phyloP scores from a whole-genome alignment of 2,113 vertebrate species.

The Raja brachyura region DNA sequence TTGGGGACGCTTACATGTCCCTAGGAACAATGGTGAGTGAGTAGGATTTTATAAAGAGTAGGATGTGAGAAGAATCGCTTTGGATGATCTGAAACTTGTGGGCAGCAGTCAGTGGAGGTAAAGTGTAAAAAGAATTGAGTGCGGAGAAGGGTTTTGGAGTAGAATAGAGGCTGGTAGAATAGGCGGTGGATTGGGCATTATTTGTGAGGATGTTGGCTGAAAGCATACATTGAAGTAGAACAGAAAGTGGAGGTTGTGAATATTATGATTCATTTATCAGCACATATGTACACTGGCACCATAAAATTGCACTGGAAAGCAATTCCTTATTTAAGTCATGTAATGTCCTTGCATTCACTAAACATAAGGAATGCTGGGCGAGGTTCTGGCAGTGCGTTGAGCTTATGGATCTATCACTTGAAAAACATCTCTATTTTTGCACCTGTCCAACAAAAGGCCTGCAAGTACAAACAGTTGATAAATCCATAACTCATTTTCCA shows the following conservation, averaged over 20 bases:
- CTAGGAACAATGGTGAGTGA: not conserved
- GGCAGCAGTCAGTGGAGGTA: not conserved
- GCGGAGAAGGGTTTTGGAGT: not conserved
- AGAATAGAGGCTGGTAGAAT: not conserved
- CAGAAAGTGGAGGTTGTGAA: not conserved
- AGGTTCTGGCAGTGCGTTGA: not conserved
- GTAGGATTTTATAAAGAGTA: not conserved
- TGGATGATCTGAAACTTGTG: not conserved
- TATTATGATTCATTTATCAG: not conserved
- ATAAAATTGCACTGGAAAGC: not conserved
- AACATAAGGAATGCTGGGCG: not conserved
- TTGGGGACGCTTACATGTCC: not conserved
- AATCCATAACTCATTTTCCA: not conserved
- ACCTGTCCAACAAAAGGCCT: not conserved
- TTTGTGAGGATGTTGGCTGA: not conserved
- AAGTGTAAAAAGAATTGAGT: no score
- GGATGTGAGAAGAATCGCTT: not conserved
- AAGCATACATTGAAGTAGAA: not conserved
- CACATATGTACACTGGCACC: not conserved
- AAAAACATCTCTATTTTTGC: not conserved
- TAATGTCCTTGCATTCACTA: not conserved
- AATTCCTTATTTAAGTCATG: not conserved
- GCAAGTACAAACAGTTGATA: not conserved
- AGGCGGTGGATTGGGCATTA: not conserved
- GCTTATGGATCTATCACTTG: not conserved